A percentile compares a stretch with the other conserved stretches of the same genome.
Evolutionary conservation across 2,797 vertebrate species (phyloP).

Genomic region (Fringilla coelebs): DNA sequence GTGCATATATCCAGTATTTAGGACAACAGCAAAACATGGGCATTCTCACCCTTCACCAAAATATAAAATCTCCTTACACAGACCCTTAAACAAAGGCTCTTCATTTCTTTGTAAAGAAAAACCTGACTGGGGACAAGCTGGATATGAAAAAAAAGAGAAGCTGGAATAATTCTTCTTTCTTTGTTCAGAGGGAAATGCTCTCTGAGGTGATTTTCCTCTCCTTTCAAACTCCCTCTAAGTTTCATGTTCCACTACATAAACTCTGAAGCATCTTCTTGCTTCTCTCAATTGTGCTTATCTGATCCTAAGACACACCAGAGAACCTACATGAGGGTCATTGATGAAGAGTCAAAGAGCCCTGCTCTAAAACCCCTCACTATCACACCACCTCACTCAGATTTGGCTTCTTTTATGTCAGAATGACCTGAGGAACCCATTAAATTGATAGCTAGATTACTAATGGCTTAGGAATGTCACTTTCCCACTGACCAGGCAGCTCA

Average conservation of each 20-base stretch:
- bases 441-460: slow-evolving; percentile 7
- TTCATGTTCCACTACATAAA: background rate
- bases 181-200: background rate
- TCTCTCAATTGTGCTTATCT: background rate
- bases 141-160: background rate
- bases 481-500: slow-evolving; percentile 12
- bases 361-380: background rate
- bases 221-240: background rate
- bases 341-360: background rate
- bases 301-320: background rate
- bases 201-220: background rate
- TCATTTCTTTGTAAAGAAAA: background rate
- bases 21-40: background rate
- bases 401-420: background rate
- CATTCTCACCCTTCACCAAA: background rate
- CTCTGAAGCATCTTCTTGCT: background rate
- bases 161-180: background rate
- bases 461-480: slow-evolving; percentile 48
- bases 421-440: background rate
- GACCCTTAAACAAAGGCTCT: background rate
- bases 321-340: background rate
- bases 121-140: background rate
- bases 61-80: background rate
- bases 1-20: background rate
- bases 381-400: background rate